These are phyloP conservation scores for Spodoptera littoralis DNA, from an alignment of 2,888 invertebrate genomes.

Conservation along the genomic window DNA sequence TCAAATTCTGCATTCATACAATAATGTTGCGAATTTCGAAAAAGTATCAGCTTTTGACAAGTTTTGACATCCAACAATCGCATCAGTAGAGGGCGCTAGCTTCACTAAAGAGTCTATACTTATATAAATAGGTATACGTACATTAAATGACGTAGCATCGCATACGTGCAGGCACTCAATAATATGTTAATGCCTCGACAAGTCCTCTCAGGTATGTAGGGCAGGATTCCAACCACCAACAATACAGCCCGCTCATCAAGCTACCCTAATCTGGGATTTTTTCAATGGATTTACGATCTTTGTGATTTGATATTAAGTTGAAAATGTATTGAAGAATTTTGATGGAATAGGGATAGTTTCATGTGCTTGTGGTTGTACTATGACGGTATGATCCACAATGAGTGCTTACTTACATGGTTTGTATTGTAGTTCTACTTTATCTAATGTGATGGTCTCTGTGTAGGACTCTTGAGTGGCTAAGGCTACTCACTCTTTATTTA, in stretches of 20 bases:
- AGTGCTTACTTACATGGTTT: background rate
- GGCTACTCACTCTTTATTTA: no score
- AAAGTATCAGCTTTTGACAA: no score
- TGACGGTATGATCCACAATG: background rate
- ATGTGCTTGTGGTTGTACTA: slow-evolving; percentile 4
- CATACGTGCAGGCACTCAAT: slow-evolving; percentile 42
- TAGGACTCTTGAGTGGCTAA: no score
- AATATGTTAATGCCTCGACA: slow-evolving; percentile 55
- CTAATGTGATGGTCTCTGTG: no score
- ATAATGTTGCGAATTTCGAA: no score
- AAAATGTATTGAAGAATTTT: no score
- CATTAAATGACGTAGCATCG: slow-evolving; percentile 39
- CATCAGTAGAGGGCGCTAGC: background rate
- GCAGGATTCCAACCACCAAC: slow-evolving; percentile 33
- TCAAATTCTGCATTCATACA: no score
- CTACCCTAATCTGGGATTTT: no score
- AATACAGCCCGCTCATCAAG: background rate
- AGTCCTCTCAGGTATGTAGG: slow-evolving; percentile 51
- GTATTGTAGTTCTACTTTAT: background rate
- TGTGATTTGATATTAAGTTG: no score
- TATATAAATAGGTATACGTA: slow-evolving; percentile 24
- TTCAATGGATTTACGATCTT: no score
- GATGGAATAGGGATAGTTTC: no score
- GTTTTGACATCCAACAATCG: no score
- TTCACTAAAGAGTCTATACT: background rate